Conservation (phyloP, 2,888 invertebrate species). For the Homarus gammarus region DNA sequence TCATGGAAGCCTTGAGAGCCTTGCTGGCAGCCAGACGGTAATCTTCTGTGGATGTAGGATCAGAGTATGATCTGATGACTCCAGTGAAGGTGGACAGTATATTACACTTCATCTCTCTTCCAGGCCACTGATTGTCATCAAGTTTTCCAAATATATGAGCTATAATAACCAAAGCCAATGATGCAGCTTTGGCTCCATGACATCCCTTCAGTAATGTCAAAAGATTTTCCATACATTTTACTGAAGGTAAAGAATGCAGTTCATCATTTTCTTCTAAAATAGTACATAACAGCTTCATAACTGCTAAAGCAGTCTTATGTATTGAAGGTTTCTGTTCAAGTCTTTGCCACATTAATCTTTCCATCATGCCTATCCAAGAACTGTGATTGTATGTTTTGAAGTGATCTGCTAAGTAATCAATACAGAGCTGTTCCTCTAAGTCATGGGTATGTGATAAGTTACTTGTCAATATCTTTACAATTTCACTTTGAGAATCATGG, state of each 20-base stretch:
- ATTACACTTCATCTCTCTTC: not conserved
- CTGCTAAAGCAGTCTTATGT: not conserved
- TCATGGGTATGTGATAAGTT: not conserved
- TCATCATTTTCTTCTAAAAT: conserved; percentile 20
- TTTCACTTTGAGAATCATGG: not conserved
- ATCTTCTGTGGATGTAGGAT: conserved; percentile 58
- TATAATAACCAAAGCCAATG: conserved; percentile 21
- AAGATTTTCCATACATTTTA: conserved; percentile 25
- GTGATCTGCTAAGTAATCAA: not conserved
- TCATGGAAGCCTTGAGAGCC: conserved; percentile 36
- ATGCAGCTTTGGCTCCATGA: conserved; percentile 36
- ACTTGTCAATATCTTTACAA: conserved; percentile 8
- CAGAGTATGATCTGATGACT: conserved; percentile 18
- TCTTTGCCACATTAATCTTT: conserved; percentile 24
- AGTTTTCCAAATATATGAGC: conserved; percentile 34
- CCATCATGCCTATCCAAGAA: conserved; percentile 21
- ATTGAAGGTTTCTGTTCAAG: conserved; percentile 2
- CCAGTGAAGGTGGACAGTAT: conserved; percentile 16
- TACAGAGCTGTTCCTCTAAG: not conserved
- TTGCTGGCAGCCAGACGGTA: conserved; percentile 46
- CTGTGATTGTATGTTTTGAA: not conserved
- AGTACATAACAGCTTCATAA: conserved; percentile 7
- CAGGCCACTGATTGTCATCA: not conserved
- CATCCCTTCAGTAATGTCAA: conserved; percentile 30
- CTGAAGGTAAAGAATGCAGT: not conserved